Percentiles rank a stretch among this genome's conserved stretches.
These are phyloP conservation scores for Circaetus gallicus DNA, from an alignment of 2,113 vertebrate genomes.

Conservation along the genomic window DNA sequence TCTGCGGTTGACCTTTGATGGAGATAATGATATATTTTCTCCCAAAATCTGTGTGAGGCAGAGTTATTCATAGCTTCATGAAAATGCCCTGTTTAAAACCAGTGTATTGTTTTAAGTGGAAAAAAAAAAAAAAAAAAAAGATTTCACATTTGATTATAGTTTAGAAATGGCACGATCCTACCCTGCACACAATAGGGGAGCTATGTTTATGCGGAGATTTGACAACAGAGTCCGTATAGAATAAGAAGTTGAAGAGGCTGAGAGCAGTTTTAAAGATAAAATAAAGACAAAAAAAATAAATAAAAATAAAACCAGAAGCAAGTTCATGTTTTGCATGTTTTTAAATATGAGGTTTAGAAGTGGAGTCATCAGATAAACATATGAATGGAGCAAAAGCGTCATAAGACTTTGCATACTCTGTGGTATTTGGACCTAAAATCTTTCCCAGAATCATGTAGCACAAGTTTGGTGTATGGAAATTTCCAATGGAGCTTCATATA, in stretches of 20 bases:
- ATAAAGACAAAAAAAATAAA: not conserved
- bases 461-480: not conserved
- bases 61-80: conserved; percentile 69
- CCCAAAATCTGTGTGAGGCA: conserved; percentile 62
- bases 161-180: conserved; percentile 2
- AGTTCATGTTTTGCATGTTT: not conserved
- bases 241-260: not conserved
- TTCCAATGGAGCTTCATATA: not conserved
- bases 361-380: not conserved
- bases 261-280: not conserved
- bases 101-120: conserved; percentile 40
- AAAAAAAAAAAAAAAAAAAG: not conserved
- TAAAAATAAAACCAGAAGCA: not conserved
- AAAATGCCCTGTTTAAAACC: conserved; percentile 57
- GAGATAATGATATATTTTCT: conserved; percentile 71
- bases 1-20: conserved; percentile 71
- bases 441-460: not conserved
- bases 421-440: not conserved
- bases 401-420: not conserved
- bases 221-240: not conserved
- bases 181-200: not conserved
- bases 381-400: not conserved
- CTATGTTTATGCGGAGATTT: not conserved
- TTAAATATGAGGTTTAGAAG: not conserved
- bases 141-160: conserved; percentile 35